A percentile compares a stretch with the other conserved stretches of the same genome.
These are phyloP conservation scores for Parnassius mnemosyne DNA, from an alignment of 2,888 invertebrate species.

Conservation along the genomic window DNA sequence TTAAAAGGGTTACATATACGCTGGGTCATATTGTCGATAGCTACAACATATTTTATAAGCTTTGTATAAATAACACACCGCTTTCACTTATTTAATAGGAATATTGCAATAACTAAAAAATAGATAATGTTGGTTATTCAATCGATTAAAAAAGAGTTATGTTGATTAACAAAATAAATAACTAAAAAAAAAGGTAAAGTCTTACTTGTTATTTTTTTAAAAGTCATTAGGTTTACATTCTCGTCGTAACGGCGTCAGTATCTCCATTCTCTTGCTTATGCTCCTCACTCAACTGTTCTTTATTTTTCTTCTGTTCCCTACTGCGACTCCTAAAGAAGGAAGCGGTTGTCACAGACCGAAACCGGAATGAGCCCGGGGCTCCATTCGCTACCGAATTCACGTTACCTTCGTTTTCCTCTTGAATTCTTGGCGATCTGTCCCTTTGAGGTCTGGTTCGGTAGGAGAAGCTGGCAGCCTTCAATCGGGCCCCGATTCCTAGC, in stretches of 20 bases:
- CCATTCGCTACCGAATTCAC: constrained; percentile 48
- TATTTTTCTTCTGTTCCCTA: constrained; percentile 45
- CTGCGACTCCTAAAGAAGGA: constrained; percentile 59
- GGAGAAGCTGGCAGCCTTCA: constrained; percentile 66
- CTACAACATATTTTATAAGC: too few species aligned
- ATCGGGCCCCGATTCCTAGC: constrained; percentile 51
- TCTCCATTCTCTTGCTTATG: constrained; percentile 51
- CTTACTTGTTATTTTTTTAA: not conserved
- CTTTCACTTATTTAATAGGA: too few species aligned
- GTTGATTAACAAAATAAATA: not conserved
- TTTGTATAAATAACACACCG: too few species aligned
- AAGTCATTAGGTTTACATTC: constrained; percentile 45
- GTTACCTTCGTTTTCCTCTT: constrained; percentile 46
- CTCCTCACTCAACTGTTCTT: constrained; percentile 41
- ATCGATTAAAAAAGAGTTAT: too few species aligned
- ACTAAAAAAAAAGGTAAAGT: too few species aligned
- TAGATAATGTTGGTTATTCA: too few species aligned
- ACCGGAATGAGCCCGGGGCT: constrained; percentile 55
- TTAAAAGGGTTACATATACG: too few species aligned
- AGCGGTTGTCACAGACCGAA: constrained; percentile 62
- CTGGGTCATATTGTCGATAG: too few species aligned
- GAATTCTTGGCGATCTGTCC: constrained; percentile 57
- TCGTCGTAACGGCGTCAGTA: constrained; percentile 46
- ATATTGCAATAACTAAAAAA: too few species aligned
- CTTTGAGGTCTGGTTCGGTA: constrained; percentile 52